These are phyloP conservation scores for Drosophila pruinosa DNA, from an alignment of 1,140 invertebrate genomes.

Conservation along the genomic window DNA sequence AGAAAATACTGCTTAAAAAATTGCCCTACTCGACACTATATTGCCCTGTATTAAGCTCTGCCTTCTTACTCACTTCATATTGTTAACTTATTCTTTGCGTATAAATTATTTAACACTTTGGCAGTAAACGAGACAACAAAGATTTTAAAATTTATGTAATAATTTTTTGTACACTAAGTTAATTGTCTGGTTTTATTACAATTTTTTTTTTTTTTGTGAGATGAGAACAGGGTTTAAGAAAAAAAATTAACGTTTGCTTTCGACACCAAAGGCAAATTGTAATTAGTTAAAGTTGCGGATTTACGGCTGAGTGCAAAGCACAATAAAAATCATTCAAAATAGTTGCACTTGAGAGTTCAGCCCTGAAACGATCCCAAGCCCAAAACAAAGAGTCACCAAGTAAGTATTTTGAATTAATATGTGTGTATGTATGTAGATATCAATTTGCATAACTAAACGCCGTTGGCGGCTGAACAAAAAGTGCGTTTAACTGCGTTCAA, in stretches of 20 bases:
- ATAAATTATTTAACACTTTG: no score
- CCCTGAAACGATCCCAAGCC: slow-evolving; percentile 29
- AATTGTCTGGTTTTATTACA: neutral
- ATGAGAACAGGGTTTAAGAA: slow-evolving; percentile 6
- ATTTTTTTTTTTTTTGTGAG: neutral
- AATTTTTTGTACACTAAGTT: no score
- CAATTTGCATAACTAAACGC: slow-evolving; percentile 52
- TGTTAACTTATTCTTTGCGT: no score
- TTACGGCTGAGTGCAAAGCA: slow-evolving; percentile 46
- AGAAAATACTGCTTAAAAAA: neutral
- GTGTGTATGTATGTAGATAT: slow-evolving; percentile 20
- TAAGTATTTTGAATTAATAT: neutral
- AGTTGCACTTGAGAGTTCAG: slow-evolving; percentile 32
- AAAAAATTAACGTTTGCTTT: neutral
- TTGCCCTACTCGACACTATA: neutral
- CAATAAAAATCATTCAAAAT: slow-evolving; percentile 37
- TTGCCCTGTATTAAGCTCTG: neutral
- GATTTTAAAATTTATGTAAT: no score
- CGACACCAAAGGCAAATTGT: slow-evolving; percentile 19
- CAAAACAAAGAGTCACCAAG: neutral
- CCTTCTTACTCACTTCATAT: no score
- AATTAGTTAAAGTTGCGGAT: slow-evolving; percentile 54
- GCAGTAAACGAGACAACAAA: no score
- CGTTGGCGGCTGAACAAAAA: slow-evolving; percentile 17
- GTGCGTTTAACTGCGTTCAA: slow-evolving; percentile 33